These are phyloP conservation scores for Micronycteris hirsuta DNA, from an alignment of 2,113 vertebrate genomes.

Conservation along the genomic window DNA sequence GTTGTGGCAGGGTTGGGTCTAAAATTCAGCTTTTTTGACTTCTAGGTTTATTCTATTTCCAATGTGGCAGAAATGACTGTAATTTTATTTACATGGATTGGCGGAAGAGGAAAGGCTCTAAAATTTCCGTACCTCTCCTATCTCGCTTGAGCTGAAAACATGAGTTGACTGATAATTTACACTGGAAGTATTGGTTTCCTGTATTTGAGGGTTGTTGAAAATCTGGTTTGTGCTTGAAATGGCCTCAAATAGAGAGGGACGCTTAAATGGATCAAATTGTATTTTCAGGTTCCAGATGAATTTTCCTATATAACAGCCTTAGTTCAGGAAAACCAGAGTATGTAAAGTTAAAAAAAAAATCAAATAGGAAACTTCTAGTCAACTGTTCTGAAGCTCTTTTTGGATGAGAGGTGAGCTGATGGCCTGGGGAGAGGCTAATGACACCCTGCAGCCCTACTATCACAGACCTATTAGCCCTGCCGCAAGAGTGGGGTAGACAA, in stretches of 20 bases:
- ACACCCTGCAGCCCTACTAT: constrained; percentile 34
- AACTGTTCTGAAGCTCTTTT: constrained; percentile 31
- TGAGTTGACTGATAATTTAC: background rate
- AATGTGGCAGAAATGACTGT: background rate
- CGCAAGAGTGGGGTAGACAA: constrained; percentile 28
- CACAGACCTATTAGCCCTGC: constrained; percentile 41
- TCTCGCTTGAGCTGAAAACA: constrained; percentile 26
- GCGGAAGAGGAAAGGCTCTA: background rate
- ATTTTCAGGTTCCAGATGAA: background rate
- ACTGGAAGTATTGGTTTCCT: background rate
- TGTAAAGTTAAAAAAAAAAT: background rate
- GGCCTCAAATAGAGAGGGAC: background rate
- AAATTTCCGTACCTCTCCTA: background rate
- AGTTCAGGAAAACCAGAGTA: constrained; percentile 29
- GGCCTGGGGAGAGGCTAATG: constrained; percentile 42
- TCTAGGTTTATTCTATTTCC: constrained; percentile 7
- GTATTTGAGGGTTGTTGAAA: constrained; percentile 35
- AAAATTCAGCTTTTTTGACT: constrained; percentile 9
- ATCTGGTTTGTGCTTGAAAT: background rate
- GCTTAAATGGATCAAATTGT: background rate
- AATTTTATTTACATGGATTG: constrained; percentile 47
- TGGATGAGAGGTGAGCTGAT: constrained; percentile 31
- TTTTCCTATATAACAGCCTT: background rate
- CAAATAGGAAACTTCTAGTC: constrained; percentile 45
- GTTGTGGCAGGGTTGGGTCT: background rate